These are phyloP conservation scores for Colinus virginianus DNA, from an alignment of 2,113 vertebrate species.

Conservation along the genomic window DNA sequence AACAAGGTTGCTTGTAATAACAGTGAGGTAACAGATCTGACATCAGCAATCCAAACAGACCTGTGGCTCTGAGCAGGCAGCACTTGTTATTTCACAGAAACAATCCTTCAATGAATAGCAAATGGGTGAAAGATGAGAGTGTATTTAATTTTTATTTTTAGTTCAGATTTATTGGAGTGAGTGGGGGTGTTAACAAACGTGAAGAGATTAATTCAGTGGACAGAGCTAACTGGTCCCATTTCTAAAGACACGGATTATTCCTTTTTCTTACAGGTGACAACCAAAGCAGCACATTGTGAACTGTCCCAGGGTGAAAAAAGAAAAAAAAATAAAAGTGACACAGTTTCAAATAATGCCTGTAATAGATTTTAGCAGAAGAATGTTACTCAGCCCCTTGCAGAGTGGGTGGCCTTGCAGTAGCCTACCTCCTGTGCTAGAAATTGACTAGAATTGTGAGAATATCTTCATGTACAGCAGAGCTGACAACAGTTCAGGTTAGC, in stretches of 20 bases:
- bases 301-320: background rate
- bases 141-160: background rate
- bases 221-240: background rate
- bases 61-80: background rate
- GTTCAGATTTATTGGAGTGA: background rate
- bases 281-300: background rate
- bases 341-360: background rate
- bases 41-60: background rate
- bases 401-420: background rate
- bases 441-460: background rate
- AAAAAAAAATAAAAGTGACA: background rate
- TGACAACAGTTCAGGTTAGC: background rate
- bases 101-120: background rate
- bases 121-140: background rate
- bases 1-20: background rate
- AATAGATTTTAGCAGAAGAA: background rate
- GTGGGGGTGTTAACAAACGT: background rate
- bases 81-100: background rate
- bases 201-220: background rate
- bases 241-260: background rate
- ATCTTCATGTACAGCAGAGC: background rate
- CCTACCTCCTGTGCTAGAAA: background rate
- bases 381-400: background rate
- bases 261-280: background rate
- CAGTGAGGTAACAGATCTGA: background rate